A percentile compares a stretch with the other conserved stretches of the same genome.
Conservation (phyloP, 1,140 invertebrate genomes). For the Monochamus saltuarius region DNA sequence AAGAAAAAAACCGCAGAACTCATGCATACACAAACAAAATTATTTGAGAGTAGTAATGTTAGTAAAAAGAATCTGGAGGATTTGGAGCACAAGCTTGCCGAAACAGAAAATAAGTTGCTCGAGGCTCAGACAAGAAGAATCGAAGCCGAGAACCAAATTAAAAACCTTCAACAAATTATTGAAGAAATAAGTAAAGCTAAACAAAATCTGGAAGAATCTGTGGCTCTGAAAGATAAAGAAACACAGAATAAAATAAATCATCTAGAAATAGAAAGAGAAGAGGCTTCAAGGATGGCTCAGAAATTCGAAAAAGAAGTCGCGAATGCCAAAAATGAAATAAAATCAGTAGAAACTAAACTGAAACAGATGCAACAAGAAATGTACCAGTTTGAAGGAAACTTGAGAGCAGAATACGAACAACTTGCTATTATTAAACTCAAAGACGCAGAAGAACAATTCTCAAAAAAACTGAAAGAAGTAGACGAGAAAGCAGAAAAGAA, state of each 20-base stretch:
- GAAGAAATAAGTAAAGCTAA: conserved; percentile 23
- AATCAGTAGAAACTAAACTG: conserved; percentile 47
- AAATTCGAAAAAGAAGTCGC: conserved; percentile 25
- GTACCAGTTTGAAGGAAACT: conserved; percentile 18
- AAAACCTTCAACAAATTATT: conserved; percentile 5
- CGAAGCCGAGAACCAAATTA: conserved; percentile 11
- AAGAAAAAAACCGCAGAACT: conserved; percentile 4
- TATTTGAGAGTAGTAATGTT: neutral
- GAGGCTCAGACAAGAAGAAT: neutral
- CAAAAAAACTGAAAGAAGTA: conserved; percentile 30
- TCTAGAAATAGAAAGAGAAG: conserved; percentile 47
- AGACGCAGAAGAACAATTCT: conserved; percentile 47
- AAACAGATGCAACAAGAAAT: conserved; percentile 25
- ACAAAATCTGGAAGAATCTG: conserved; percentile 21
- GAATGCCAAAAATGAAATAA: conserved; percentile 49
- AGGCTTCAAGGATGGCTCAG: conserved; percentile 34
- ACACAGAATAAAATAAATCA: conserved; percentile 40
- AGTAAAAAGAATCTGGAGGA: neutral
- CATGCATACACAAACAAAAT: neutral
- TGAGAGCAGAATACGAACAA: conserved; percentile 25
- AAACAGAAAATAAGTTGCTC: neutral
- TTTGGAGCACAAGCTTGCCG: neutral
- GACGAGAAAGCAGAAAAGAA: conserved; percentile 36
- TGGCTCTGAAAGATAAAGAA: conserved; percentile 38
- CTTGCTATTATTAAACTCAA: conserved; percentile 34